Percentiles rank a stretch among this genome's conserved stretches.
Conservation (phyloP, 1,140 invertebrate species). For the Eriosoma lanigerum region DNA sequence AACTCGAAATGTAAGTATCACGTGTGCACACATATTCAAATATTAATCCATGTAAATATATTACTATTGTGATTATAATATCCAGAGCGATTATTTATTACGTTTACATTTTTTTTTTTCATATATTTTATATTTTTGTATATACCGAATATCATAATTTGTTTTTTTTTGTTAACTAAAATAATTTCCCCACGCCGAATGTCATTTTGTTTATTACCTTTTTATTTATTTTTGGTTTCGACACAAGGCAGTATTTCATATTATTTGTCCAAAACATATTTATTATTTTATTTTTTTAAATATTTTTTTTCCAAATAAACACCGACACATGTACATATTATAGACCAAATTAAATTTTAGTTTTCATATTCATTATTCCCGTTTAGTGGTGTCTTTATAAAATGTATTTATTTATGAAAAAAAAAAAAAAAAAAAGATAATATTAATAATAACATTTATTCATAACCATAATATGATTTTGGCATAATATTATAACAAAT, state of each 20-base stretch:
- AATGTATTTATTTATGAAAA: too few relatives aligned
- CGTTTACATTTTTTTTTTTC: too few relatives aligned
- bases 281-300: too few relatives aligned
- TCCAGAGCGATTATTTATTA: neutral
- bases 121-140: neutral
- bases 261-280: slow-evolving; percentile 18
- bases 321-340: slow-evolving; percentile 5
- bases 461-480: too few relatives aligned
- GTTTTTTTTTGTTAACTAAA: neutral
- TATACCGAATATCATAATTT: neutral
- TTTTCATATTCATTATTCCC: neutral
- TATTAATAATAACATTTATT: too few relatives aligned
- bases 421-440: too few relatives aligned
- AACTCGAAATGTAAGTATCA: neutral
- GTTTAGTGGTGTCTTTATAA: too few relatives aligned
- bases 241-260: neutral
- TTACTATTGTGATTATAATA: neutral
- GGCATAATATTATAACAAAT: too few relatives aligned
- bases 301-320: slow-evolving; percentile 20
- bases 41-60: slow-evolving; percentile 14
- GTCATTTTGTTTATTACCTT: neutral
- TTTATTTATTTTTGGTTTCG: slow-evolving; percentile 18
- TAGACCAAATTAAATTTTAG: slow-evolving; percentile 4
- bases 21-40: neutral
- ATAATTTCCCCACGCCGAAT: neutral